Conservation (phyloP, 2,888 invertebrate species). For the Muscina levida region DNA sequence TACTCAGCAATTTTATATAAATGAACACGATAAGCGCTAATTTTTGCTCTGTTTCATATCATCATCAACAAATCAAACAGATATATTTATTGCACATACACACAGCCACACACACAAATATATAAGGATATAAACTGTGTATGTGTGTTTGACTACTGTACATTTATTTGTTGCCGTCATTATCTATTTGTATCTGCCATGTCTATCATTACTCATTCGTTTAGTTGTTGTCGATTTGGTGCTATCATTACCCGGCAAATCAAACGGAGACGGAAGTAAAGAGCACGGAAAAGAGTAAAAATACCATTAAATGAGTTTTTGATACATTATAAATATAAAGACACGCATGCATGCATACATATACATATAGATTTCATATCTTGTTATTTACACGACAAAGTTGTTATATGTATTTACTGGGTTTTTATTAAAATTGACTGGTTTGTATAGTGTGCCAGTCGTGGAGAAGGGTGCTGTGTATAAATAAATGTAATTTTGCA, state of each 20-base stretch:
- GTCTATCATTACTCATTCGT: background rate
- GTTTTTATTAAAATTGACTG: too few relatives aligned
- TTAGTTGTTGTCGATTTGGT: slow-evolving; percentile 1
- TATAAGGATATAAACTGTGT: background rate
- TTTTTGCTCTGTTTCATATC: slow-evolving; percentile 56
- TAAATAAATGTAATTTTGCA: too few relatives aligned
- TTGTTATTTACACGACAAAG: too few relatives aligned
- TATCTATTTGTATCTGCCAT: slow-evolving; percentile 33
- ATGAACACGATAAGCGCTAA: slow-evolving; percentile 62
- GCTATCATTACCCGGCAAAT: slow-evolving; percentile 31
- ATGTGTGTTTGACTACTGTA: background rate
- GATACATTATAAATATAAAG: slow-evolving; percentile 8
- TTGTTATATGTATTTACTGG: too few relatives aligned
- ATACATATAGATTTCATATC: too few relatives aligned
- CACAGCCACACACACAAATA: background rate
- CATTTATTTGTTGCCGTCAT: slow-evolving; percentile 36
- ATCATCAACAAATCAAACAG: slow-evolving; percentile 59
- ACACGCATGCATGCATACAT: too few relatives aligned
- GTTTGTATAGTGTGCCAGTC: too few relatives aligned
- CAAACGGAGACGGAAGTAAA: background rate
- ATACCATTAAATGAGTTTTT: slow-evolving; percentile 38
- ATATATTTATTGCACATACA: slow-evolving; percentile 9
- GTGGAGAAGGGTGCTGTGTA: too few relatives aligned
- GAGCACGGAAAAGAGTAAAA: background rate
- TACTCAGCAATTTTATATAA: slow-evolving; percentile 58